Evolutionary conservation across 1,140 invertebrate species (phyloP).

Genomic region (Hyphantria cunea): DNA sequence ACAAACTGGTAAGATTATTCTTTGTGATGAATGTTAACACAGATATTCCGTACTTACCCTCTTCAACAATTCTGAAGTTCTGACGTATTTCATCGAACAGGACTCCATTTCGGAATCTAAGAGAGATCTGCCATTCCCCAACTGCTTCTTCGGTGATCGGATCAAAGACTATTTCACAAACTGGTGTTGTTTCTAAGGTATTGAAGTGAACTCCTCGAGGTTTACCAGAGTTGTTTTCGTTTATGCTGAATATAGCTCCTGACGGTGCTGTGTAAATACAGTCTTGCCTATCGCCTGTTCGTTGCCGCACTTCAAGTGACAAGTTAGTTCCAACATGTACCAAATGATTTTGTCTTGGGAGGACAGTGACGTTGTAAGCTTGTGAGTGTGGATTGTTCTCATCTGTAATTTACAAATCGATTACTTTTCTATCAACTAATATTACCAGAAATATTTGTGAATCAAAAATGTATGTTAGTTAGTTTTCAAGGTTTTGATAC

Average conservation of each 20-base stretch:
- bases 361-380: conserved; percentile 39
- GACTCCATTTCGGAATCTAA: conserved; percentile 35
- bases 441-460: too few species aligned
- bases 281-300: conserved; percentile 22
- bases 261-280: conserved; percentile 31
- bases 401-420: conserved; percentile 27
- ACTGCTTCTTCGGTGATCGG: conserved; percentile 32
- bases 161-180: conserved; percentile 25
- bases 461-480: not conserved
- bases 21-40: too few species aligned
- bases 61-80: conserved; percentile 28
- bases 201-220: conserved; percentile 17
- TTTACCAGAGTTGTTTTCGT: not conserved
- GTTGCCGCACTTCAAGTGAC: conserved; percentile 10
- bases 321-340: conserved; percentile 30
- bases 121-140: conserved; percentile 36
- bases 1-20: too few species aligned
- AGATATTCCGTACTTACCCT: conserved; percentile 28
- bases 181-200: not conserved
- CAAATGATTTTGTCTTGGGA: conserved; percentile 6
- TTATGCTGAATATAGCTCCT: conserved; percentile 9
- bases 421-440: too few species aligned
- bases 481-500: too few species aligned
- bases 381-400: conserved; percentile 35
- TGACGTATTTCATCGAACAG: conserved; percentile 29